These are phyloP conservation scores for Myotis davidii DNA, from an alignment of 2,113 vertebrate species.

Conservation along the genomic window DNA sequence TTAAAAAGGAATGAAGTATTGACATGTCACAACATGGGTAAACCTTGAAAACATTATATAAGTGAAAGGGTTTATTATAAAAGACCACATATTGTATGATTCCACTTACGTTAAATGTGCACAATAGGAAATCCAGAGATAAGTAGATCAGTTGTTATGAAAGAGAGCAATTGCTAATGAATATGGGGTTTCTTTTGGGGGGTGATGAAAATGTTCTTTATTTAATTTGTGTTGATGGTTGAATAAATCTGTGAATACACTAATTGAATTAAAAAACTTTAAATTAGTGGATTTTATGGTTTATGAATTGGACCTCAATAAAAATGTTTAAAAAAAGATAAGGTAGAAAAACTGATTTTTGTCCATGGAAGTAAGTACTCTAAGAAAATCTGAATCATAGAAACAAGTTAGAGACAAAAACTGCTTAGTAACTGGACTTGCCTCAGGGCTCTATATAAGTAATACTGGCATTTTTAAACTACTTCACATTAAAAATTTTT, in stretches of 20 bases:
- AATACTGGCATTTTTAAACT: neutral
- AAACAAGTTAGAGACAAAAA: neutral
- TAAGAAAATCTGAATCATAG: constrained; percentile 38
- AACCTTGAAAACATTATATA: neutral
- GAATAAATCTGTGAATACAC: neutral
- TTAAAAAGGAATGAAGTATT: neutral
- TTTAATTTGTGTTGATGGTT: constrained; percentile 5
- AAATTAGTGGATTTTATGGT: neutral
- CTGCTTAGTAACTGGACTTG: neutral
- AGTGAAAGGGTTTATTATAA: neutral
- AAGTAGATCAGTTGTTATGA: neutral
- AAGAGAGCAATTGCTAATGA: neutral
- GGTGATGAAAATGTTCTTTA: neutral
- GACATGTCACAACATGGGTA: neutral
- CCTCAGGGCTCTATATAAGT: neutral
- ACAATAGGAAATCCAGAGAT: neutral
- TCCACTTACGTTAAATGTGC: neutral
- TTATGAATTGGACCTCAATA: neutral
- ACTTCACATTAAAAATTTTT: neutral
- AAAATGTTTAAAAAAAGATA: neutral
- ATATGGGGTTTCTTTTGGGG: neutral
- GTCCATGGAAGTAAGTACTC: neutral
- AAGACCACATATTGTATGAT: neutral
- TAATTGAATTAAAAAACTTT: neutral
- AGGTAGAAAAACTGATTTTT: neutral